These are phyloP conservation scores for Tetrapedia diversipes DNA, from an alignment of 2,888 invertebrate genomes.

Conservation along the genomic window DNA sequence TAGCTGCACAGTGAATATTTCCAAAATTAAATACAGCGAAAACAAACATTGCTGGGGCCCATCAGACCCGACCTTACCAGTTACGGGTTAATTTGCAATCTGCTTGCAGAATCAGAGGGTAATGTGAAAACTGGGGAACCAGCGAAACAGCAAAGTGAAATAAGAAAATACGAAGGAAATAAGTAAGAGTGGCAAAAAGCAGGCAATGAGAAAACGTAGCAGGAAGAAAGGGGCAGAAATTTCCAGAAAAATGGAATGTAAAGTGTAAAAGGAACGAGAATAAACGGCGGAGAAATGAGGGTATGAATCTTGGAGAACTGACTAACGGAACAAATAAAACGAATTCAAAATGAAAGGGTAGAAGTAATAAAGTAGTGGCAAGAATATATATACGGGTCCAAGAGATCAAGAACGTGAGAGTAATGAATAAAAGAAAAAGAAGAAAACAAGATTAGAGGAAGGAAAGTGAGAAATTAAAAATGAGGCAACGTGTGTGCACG, in stretches of 20 bases:
- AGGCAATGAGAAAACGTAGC: not conserved
- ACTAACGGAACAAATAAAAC: not conserved
- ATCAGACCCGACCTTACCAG: too few relatives aligned
- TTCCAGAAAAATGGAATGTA: not conserved
- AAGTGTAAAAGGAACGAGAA: not conserved
- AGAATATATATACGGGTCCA: not conserved
- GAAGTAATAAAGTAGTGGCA: conserved; percentile 11
- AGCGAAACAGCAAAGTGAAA: too few relatives aligned
- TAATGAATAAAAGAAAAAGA: conserved; percentile 24
- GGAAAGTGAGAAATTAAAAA: conserved; percentile 10
- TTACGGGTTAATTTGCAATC: too few relatives aligned
- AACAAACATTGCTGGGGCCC: too few relatives aligned
- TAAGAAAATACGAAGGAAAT: too few relatives aligned
- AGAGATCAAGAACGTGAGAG: not conserved
- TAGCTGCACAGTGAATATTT: too few relatives aligned
- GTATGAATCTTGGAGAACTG: not conserved
- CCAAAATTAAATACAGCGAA: too few relatives aligned
- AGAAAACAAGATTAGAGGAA: not conserved
- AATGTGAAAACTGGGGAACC: too few relatives aligned
- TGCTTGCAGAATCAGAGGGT: too few relatives aligned
- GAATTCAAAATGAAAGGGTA: conserved; percentile 4
- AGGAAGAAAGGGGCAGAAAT: not conserved
- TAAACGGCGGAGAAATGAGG: not conserved
- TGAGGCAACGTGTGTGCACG: not conserved
- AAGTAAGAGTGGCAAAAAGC: too few relatives aligned